Percentiles rank a stretch among this genome's conserved stretches.
Conservation (phyloP, 2,888 invertebrate genomes). For the Notocelia uddmanniana region DNA sequence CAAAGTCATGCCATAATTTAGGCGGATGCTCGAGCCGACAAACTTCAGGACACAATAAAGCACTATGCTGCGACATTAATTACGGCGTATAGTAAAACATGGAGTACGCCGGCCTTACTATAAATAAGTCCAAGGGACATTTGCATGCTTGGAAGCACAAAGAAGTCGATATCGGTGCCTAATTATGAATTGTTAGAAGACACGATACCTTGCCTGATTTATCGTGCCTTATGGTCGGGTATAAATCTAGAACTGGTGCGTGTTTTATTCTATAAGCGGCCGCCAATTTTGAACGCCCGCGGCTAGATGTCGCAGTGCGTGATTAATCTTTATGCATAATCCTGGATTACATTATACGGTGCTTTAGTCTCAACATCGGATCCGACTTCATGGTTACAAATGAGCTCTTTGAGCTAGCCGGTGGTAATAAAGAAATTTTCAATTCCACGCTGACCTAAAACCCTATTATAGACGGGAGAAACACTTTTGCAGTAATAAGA, state of each 20-base stretch:
- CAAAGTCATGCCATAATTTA: slow-evolving; percentile 47
- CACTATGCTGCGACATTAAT: slow-evolving; percentile 50
- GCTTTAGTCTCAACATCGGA: slow-evolving; percentile 41
- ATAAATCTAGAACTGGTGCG: slow-evolving; percentile 56
- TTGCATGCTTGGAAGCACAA: slow-evolving; percentile 70
- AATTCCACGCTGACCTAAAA: slow-evolving; percentile 24
- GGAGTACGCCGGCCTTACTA: slow-evolving; percentile 50
- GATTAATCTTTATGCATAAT: slow-evolving; percentile 69
- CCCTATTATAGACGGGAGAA: slow-evolving; percentile 22
- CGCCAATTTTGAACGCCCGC: slow-evolving; percentile 60
- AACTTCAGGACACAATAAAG: slow-evolving; percentile 50
- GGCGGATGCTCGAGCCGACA: slow-evolving; percentile 46
- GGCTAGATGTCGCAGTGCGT: slow-evolving; percentile 61
- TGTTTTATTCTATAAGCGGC: slow-evolving; percentile 53
- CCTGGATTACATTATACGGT: slow-evolving; percentile 60
- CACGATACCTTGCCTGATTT: slow-evolving; percentile 68
- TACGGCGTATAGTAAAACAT: slow-evolving; percentile 51
- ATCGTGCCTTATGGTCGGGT: slow-evolving; percentile 60
- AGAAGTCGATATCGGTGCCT: slow-evolving; percentile 69
- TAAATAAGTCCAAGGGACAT: slow-evolving; percentile 68
- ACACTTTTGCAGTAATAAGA: slow-evolving; percentile 51
- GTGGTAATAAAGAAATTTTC: slow-evolving; percentile 28
- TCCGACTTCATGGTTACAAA: slow-evolving; percentile 34
- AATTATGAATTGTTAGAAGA: slow-evolving; percentile 73
- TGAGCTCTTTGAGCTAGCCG: slow-evolving; percentile 8